phyloP scores from a whole-genome alignment of 2,888 invertebrate genomes.

The Habrosyne pyritoides region DNA sequence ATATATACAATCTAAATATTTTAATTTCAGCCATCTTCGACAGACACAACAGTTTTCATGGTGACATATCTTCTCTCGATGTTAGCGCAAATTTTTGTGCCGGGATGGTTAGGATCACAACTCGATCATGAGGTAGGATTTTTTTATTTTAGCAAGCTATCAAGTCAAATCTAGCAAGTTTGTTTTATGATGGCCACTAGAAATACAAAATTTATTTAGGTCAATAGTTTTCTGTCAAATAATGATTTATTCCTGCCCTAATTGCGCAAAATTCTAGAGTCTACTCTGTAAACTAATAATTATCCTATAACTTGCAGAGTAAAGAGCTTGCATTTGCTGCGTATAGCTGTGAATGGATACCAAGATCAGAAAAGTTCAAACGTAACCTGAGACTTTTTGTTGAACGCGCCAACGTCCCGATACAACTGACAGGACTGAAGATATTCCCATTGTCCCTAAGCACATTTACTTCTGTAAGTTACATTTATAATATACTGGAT shows the following conservation, averaged over 20 bases:
- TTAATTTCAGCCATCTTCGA: constrained; percentile 48
- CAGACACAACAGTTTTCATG: constrained; percentile 44
- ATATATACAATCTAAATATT: too few relatives aligned
- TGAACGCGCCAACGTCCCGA: constrained; percentile 50
- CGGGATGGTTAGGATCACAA: constrained; percentile 56
- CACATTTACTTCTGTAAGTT: constrained; percentile 58
- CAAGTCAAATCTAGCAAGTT: too few relatives aligned
- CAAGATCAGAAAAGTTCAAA: constrained; percentile 53
- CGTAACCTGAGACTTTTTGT: constrained; percentile 52
- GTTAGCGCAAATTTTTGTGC: constrained; percentile 55
- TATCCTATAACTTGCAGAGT: constrained; percentile 46
- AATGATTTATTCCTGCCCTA: too few relatives aligned
- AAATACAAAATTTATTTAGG: too few relatives aligned
- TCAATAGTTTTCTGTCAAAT: too few relatives aligned
- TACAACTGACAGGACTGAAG: constrained; percentile 52
- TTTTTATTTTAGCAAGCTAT: too few relatives aligned
- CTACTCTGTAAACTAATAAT: constrained; percentile 11
- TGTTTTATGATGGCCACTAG: background rate
- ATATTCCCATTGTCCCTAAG: constrained; percentile 58
- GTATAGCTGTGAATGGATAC: constrained; percentile 61
- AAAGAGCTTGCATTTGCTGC: constrained; percentile 52
- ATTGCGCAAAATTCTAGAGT: too few relatives aligned
- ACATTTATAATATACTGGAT: background rate
- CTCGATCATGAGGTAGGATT: constrained; percentile 48
- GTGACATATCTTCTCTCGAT: constrained; percentile 47